These are phyloP conservation scores for Rhynchonycteris naso DNA, from an alignment of 2,797 vertebrate genomes.

Conservation along the genomic window DNA sequence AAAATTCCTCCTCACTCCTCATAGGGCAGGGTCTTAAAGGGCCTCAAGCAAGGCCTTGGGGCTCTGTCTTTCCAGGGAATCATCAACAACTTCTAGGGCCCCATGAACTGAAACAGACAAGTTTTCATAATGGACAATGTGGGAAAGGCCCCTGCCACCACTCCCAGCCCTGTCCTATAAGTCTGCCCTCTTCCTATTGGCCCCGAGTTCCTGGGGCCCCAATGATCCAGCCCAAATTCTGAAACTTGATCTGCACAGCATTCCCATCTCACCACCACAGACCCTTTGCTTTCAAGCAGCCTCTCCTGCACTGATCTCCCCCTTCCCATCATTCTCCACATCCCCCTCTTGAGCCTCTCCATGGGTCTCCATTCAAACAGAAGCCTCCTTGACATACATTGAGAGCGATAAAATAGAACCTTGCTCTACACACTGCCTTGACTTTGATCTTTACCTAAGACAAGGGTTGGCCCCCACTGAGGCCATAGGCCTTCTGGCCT, in stretches of 20 bases:
- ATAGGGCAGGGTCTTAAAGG: conserved; percentile 88
- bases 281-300: neutral
- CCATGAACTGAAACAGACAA: conserved; percentile 85
- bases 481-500: neutral
- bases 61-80: conserved; percentile 89
- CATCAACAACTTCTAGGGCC: conserved; percentile 92
- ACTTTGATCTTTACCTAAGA: neutral
- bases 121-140: accelerated
- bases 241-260: neutral
- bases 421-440: neutral
- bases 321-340: neutral
- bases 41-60: conserved; percentile 82
- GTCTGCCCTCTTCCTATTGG: neutral
- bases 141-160: neutral
- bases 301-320: neutral
- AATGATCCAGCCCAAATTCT: neutral
- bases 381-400: neutral
- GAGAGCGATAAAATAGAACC: neutral
- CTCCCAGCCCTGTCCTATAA: neutral
- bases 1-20: conserved; percentile 85
- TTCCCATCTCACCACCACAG: neutral
- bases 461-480: neutral
- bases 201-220: neutral
- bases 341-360: neutral
- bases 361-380: conserved; percentile 4